Evolutionary conservation across 1,140 invertebrate species (phyloP).

Genomic region (Drosophila gunungcola): DNA sequence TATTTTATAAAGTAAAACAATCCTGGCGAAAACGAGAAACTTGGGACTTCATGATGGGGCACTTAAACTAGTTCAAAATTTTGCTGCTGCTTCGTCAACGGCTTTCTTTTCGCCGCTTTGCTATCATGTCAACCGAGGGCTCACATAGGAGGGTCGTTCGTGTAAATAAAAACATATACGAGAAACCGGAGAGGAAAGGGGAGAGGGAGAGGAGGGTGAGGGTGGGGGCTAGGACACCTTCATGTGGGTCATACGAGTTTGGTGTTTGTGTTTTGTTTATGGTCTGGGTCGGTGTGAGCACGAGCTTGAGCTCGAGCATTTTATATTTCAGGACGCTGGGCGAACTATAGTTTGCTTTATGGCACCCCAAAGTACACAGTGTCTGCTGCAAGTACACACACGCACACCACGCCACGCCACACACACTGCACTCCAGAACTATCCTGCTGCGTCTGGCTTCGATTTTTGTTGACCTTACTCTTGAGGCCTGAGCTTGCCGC

Average conservation of each 20-base stretch:
- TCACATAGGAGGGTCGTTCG: conserved; percentile 62
- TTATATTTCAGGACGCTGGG: conserved; percentile 62
- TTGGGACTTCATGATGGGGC: conserved; percentile 83
- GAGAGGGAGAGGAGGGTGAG: not conserved
- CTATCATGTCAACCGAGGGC: conserved; percentile 69
- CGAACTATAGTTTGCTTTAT: conserved; percentile 79
- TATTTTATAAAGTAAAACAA: conserved; percentile 82
- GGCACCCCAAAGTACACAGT: conserved; percentile 72
- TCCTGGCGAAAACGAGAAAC: conserved; percentile 83
- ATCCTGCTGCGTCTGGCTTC: conserved; percentile 51
- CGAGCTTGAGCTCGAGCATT: conserved; percentile 64
- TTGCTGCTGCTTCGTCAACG: conserved; percentile 56
- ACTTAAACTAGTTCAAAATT: conserved; percentile 83
- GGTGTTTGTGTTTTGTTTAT: conserved; percentile 70
- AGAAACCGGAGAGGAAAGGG: too few species aligned
- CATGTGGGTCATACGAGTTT: conserved; percentile 23
- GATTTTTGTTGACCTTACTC: conserved; percentile 62
- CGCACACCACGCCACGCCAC: not conserved
- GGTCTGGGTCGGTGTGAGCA: conserved; percentile 60
- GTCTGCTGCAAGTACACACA: conserved; percentile 54
- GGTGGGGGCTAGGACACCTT: conserved; percentile 12
- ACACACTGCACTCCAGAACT: conserved; percentile 38
- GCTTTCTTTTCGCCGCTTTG: conserved; percentile 43
- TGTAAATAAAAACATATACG: conserved; percentile 74
- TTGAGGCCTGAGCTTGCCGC: conserved; percentile 35